These are phyloP conservation scores for Drosophila sp. DNA, from an alignment of 1,140 invertebrate species.

Conservation along the genomic window DNA sequence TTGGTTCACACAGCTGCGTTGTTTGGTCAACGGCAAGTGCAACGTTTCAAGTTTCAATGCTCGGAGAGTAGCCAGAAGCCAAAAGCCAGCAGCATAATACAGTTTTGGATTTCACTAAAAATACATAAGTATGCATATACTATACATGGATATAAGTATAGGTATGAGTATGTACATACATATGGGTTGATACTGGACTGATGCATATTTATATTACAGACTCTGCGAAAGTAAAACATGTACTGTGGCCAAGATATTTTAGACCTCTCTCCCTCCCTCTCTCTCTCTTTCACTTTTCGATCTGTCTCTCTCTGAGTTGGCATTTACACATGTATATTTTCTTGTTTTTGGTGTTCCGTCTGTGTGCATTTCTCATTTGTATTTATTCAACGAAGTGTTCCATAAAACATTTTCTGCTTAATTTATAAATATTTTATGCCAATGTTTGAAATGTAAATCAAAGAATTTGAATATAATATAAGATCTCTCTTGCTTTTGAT, in stretches of 20 bases:
- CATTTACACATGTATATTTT: conserved; percentile 31
- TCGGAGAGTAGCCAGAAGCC: conserved; percentile 36
- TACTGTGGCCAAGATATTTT: conserved; percentile 63
- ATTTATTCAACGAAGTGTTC: conserved; percentile 16
- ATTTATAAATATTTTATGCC: no score
- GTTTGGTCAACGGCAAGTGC: conserved; percentile 72
- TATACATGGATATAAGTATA: conserved; percentile 37
- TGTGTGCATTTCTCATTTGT: conserved; percentile 36
- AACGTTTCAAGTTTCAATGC: conserved; percentile 73
- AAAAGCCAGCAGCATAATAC: conserved; percentile 63
- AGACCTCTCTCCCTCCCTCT: conserved; percentile 40
- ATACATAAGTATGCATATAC: conserved; percentile 47
- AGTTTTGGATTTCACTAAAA: conserved; percentile 76
- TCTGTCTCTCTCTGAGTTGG: no score
- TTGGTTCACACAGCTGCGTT: conserved; percentile 38
- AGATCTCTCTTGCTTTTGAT: no score
- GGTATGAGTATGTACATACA: conserved; percentile 27
- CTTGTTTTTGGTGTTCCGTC: conserved; percentile 17
- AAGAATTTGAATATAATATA: no score
- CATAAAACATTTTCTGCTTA: neutral
- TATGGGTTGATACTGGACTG: conserved; percentile 11
- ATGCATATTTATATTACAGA: conserved; percentile 61
- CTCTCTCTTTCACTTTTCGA: no score
- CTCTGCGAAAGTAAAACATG: conserved; percentile 60
- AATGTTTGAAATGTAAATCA: no score